phyloP scores from a whole-genome alignment of 1,140 invertebrate genomes.

The Drosophila tani region DNA sequence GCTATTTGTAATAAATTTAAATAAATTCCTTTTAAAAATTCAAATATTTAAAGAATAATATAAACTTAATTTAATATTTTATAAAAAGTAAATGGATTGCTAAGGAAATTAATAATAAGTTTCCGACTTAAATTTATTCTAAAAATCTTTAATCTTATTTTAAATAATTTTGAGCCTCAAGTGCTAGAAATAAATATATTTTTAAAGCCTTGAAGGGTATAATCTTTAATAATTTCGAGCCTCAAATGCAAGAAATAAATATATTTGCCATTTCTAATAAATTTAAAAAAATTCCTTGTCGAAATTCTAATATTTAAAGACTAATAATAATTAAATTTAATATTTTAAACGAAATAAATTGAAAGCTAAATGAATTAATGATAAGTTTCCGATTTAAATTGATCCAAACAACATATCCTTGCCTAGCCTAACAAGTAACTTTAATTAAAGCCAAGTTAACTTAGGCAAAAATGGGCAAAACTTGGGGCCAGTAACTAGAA shows the following conservation, averaged over 20 bases:
- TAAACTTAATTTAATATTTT: neutral
- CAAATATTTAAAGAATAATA: too few species aligned
- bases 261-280: neutral
- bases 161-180: conserved; percentile 3
- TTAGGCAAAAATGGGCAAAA: neutral
- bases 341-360: neutral
- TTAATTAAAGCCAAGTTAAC: conserved; percentile 2
- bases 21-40: neutral
- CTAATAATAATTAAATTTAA: too few species aligned
- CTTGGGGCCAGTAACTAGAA: neutral
- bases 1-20: neutral
- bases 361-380: neutral
- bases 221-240: conserved; percentile 2
- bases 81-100: neutral
- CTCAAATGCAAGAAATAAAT: neutral
- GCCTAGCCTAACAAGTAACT: neutral
- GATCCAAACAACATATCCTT: neutral
- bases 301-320: neutral
- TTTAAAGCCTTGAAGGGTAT: too few species aligned
- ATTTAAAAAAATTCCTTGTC: too few species aligned
- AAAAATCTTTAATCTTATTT: neutral
- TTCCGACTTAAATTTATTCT: neutral
- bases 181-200: too few species aligned
- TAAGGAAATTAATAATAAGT: too few species aligned
- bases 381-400: neutral